phyloP scores from a whole-genome alignment of 64 coral and sea anemone species.

The Porites lutea region DNA sequence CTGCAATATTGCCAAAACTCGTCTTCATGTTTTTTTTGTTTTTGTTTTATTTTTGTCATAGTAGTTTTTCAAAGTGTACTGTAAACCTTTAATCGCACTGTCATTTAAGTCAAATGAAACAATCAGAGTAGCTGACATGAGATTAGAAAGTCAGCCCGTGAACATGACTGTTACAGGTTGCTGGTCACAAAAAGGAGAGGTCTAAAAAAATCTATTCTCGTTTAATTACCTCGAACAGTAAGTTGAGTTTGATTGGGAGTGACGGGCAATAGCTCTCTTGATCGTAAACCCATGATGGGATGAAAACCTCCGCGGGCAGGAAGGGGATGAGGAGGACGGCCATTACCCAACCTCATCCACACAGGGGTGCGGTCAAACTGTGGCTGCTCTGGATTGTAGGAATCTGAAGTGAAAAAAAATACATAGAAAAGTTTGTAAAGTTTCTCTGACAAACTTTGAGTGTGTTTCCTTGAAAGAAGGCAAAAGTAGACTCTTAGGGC shows the following conservation, averaged over 20 bases:
- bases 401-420: conserved; percentile 53
- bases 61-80: too few relatives aligned
- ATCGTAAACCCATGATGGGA: conserved; percentile 62
- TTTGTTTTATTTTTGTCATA: too few relatives aligned
- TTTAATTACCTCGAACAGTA: conserved; percentile 71
- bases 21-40: too few relatives aligned
- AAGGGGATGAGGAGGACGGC: conserved; percentile 51
- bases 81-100: too few relatives aligned
- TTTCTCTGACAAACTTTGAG: too few relatives aligned
- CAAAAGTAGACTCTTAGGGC: too few relatives aligned
- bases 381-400: conserved; percentile 98
- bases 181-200: not conserved
- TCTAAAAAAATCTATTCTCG: not conserved
- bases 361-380: conserved; percentile 95
- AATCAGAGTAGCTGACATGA: too few relatives aligned
- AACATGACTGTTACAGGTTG: too few relatives aligned
- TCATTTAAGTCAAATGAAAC: too few relatives aligned
- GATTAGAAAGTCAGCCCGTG: too few relatives aligned
- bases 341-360: conserved; percentile 87
- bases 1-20: too few relatives aligned
- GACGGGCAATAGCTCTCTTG: conserved; percentile 73
- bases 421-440: not conserved
- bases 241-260: conserved; percentile 65
- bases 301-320: conserved; percentile 58
- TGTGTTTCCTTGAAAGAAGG: too few relatives aligned